Conservation (phyloP, 2,888 invertebrate species). For the Pachycephus smyrnensis region DNA sequence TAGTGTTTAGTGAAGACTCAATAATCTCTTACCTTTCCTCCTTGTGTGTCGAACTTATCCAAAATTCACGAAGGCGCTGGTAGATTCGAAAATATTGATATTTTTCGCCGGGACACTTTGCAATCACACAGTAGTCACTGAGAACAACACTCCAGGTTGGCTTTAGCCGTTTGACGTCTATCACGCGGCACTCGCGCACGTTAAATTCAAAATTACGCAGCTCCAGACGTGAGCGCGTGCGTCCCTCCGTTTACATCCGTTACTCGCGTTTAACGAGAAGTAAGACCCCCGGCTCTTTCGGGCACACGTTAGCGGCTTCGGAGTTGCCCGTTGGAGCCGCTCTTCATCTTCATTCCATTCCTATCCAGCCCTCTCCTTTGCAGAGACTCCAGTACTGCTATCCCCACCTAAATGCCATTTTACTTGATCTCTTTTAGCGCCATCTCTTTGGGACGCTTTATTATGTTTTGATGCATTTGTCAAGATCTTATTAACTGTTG, state of each 20-base stretch:
- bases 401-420: background rate
- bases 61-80: background rate
- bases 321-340: conserved; percentile 3
- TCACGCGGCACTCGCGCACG: background rate
- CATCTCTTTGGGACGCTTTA: background rate
- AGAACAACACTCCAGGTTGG: background rate
- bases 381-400: background rate
- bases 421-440: background rate
- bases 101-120: background rate
- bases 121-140: background rate
- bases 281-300: background rate
- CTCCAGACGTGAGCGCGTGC: background rate
- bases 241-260: background rate
- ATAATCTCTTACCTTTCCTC: background rate
- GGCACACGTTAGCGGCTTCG: background rate
- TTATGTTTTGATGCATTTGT: background rate
- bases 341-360: conserved; percentile 1
- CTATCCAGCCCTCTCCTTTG: background rate
- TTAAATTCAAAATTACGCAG: background rate
- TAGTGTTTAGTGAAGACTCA: background rate
- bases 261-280: background rate
- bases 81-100: background rate
- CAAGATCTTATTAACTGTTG: background rate
- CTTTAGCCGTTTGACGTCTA: background rate
- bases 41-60: background rate